A percentile compares a stretch with the other conserved stretches of the same genome.
These are phyloP conservation scores for Nycteola revayana DNA, from an alignment of 2,888 invertebrate genomes.

Conservation along the genomic window DNA sequence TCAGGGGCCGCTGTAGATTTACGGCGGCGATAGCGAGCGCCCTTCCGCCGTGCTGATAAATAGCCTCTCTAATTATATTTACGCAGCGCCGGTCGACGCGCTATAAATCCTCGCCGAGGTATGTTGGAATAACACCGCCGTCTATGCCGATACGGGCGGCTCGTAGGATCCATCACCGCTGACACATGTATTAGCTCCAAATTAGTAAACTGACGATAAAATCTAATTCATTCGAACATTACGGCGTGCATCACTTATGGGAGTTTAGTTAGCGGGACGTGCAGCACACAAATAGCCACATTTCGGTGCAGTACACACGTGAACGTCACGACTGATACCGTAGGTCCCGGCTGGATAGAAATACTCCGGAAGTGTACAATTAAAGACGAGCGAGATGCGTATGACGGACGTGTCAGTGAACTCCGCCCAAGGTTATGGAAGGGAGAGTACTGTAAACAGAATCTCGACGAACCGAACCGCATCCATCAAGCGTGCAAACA, in stretches of 20 bases:
- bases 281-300: constrained; percentile 37
- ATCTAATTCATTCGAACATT: constrained; percentile 45
- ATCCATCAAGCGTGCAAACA: constrained; percentile 70
- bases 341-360: constrained; percentile 60
- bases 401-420: constrained; percentile 61
- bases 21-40: constrained; percentile 70
- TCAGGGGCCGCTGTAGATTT: constrained; percentile 68
- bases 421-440: constrained; percentile 65
- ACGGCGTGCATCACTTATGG: constrained; percentile 29
- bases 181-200: constrained; percentile 55
- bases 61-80: constrained; percentile 80
- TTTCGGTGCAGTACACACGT: constrained; percentile 50
- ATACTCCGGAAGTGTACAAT: constrained; percentile 68
- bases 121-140: constrained; percentile 66
- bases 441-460: constrained; percentile 51
- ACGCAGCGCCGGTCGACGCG: constrained; percentile 72
- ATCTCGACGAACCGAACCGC: constrained; percentile 52
- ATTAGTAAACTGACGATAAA: constrained; percentile 57
- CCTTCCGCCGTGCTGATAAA: constrained; percentile 78
- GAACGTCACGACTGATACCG: constrained; percentile 54
- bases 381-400: constrained; percentile 52
- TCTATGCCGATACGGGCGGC: constrained; percentile 50
- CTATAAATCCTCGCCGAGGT: constrained; percentile 67
- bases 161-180: constrained; percentile 54
- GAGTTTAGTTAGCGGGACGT: constrained; percentile 20